phyloP scores from a whole-genome alignment of 1,140 invertebrate genomes.

The Tigriopus japonicus region DNA sequence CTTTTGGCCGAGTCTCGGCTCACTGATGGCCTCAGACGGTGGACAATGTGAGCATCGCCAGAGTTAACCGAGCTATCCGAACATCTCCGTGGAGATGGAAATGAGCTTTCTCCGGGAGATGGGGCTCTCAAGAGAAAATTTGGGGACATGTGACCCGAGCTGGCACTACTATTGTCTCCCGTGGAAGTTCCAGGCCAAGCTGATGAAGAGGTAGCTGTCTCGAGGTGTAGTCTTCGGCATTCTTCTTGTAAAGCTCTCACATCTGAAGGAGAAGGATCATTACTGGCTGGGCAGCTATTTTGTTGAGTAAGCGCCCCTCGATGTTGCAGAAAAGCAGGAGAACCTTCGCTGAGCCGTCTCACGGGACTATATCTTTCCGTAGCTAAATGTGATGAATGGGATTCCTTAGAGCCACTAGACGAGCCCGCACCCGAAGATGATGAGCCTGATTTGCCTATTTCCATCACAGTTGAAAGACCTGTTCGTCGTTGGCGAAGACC shows the following conservation, averaged over 20 bases:
- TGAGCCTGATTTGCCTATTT: neutral
- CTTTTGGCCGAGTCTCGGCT: neutral
- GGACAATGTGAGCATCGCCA: too few species aligned
- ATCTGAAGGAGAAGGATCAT: neutral
- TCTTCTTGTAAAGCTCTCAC: constrained; percentile 7
- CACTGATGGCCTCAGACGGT: neutral
- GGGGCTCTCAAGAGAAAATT: neutral
- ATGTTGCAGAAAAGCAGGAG: neutral
- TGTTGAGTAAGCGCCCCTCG: too few species aligned
- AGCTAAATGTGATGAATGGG: neutral
- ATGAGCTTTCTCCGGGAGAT: neutral
- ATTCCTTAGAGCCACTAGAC: too few species aligned
- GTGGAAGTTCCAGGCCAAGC: neutral
- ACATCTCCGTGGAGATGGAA: too few species aligned
- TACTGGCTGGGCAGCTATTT: neutral
- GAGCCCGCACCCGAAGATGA: too few species aligned
- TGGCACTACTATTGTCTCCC: neutral
- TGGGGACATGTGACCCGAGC: neutral
- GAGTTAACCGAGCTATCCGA: too few species aligned
- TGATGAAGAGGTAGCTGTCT: neutral
- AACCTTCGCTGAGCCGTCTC: neutral
- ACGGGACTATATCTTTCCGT: neutral
- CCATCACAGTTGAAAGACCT: constrained; percentile 13
- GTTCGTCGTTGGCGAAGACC: constrained; percentile 5
- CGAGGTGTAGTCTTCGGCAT: neutral